Evolutionary conservation across 2,888 invertebrate genomes (phyloP), one percentile per base, ranked within the genome.

Genomic region (Lymantria dispar): DNA sequence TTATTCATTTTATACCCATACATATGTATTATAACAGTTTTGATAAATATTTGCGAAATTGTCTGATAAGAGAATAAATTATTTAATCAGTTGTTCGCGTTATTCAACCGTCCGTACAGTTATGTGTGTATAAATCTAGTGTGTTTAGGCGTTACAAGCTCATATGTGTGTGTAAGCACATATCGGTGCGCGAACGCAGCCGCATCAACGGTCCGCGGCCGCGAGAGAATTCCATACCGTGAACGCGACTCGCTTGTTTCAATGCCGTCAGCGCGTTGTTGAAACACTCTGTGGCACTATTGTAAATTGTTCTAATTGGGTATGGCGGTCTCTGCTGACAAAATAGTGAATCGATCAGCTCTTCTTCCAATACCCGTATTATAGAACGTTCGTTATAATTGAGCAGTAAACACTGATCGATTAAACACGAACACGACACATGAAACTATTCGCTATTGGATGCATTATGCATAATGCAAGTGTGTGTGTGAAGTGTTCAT

Each of bases 251-350:
- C 70, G 80, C 76, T 83, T 80, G 85, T 83, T 85, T 81, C 83
- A 78, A 85, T 84, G 81, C 84, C 83, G 87, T 85, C 86, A 86
- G 85, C 84, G 83, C 84, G 84, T 78, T 78, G 76, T 84, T 81
- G 80, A 80, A 81, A 82, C 78, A 78, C 78, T 80, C 78, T 83
- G 83, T 82, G 83, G 22, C 68, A 68, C 76, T 76, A 77, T 86
- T 85, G 83, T 89, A 85, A 89, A 90, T 88, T 88, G 83, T 85
- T 80, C 87, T 90, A 90, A 89, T 90, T 88, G 85, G 83, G 78
- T 69, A 86, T 87, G 86, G 85, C 87, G 87, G 85, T 78, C 83
- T 82, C 66, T 69, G 74, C 78, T 83, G 70, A 79, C 82, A 83
- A 83, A 81, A 84, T 80, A 83, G 85, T 86, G 78, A 75, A 76